Base-by-base conservation (phyloP, 1,140 invertebrate species). In the Drosophila jambulina region DNA sequence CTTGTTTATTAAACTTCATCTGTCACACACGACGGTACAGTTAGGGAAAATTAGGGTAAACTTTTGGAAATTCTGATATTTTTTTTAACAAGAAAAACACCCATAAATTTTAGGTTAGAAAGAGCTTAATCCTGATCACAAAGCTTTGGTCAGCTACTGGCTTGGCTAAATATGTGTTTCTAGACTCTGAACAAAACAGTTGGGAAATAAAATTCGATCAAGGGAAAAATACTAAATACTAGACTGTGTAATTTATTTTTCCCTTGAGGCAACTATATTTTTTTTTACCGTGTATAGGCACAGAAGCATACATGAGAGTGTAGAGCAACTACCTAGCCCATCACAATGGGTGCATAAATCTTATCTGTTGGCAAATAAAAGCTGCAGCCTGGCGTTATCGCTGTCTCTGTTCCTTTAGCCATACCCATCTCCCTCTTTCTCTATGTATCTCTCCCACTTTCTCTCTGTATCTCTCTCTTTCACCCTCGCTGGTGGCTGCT, bases 1-100 rank as follows among this genome's bases (percentile, higher is more conserved):
- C 21, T 60, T 64, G 57, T 85, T 85, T 86, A 61, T 75, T 78
- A 65, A 78, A 71, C 63, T 85, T 80, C 60, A 78, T 65, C 63
- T 75, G 82, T 78, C 59, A 56, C 42, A 75, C 34, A 75, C 59
- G 45, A 38, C 53, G 29, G 12, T 36, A 38, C 40, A 71, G 38
- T 42, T 9, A 12, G 27, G 8, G 23, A 15, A 67, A 64, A 45
- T 1, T 17, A 12, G 1, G 15, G 19, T 13, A n/a, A 13, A 19
- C 4, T n/a, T n/a, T 7, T 12, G 10, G 0, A 29, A 19, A n/a
- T 48, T 9, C 2, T 0, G 0, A 7, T 32, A 29, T 13, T 13
- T 13, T 19, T 19, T 2, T 19, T 1, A 0, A 6, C n/a, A 32
- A 13, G 4, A 23, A 19, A 2, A 23, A 8, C 2, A 7, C 0